Base-by-base conservation (phyloP, 2,113 vertebrate genomes). In the Passer domesticus region DNA sequence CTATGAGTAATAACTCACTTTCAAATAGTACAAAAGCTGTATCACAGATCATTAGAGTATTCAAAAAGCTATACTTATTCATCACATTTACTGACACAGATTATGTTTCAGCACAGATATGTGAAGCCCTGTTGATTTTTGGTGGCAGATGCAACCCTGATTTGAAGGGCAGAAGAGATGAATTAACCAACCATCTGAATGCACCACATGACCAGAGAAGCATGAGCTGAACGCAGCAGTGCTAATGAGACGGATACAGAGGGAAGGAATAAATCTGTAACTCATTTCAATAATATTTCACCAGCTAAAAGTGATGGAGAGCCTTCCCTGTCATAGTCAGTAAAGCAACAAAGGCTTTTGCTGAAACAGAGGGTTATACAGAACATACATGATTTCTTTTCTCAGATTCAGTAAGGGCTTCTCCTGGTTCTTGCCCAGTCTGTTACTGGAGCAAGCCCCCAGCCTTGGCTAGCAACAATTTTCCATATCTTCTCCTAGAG, bases 131-230 rank as follows among this genome's bases (percentile, higher is more conserved):
- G 85, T 94, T 96, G 94, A 94, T 91, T 97, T 96, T 90, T 47
- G 6, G 90, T 66, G 83, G 79, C 90, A 95, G 92, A 93, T 86
- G 92, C 88, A 95, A 74, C 72, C 49, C 94, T 86, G 92, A 94
- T 92, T 94, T 92, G 94, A 96, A 94, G 94, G 92, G 88, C 94
- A 96, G 95, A 96, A 93, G 83, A 92, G 92, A 94, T 95, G 92
- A 96, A 90, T 95, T 95, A 96, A 96, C 90, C 86, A 94, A 69
- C 94, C 92, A 83, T 95, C 79, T 94, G 90, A 96, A 94, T 62
- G 72, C 55, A 88, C 86, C 88, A 93, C 90, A 95, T 90, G 85
- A 94, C 88, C 72, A 86, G 55, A 92, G 79, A 94, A 93, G 90
- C 88, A 70, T 69, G 59, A 93, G 88, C 75, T 0, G 0, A 83